Conservation (phyloP, 1,140 invertebrate genomes). For the Alviniconcha marisindica region DNA sequence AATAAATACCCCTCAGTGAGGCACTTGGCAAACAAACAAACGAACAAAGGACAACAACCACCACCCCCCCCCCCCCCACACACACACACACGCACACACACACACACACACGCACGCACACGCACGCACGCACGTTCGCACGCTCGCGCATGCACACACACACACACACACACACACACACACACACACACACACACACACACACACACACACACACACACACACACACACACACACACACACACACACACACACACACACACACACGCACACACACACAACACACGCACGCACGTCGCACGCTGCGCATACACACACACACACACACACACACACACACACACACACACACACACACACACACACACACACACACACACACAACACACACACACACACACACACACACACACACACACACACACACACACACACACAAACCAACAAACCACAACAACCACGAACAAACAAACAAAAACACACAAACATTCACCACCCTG, state of each 20-base stretch:
- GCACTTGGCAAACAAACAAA: not conserved
- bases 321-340: not conserved
- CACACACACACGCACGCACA: not conserved
- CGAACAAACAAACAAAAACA: no score
- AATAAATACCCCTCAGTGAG: no score
- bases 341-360: not conserved
- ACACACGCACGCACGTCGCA: no score
- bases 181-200: not conserved
- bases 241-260: slow-evolving; percentile 4
- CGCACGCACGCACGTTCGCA: not conserved
- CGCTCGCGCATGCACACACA: not conserved
- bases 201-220: not conserved
- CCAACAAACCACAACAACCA: no score
- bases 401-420: no score
- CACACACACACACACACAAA: no score
- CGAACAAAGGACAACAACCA: no score
- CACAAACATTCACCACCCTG: no score
- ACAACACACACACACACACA: no score
- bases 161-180: not conserved
- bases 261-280: not conserved
- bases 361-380: not conserved
- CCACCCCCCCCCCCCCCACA: no score
- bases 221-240: slow-evolving; percentile 6
- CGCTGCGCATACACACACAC: no score
- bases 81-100: not conserved